Base-by-base conservation (phyloP, 2,113 vertebrate species). In the Leptobrachium ailaonicum region DNA sequence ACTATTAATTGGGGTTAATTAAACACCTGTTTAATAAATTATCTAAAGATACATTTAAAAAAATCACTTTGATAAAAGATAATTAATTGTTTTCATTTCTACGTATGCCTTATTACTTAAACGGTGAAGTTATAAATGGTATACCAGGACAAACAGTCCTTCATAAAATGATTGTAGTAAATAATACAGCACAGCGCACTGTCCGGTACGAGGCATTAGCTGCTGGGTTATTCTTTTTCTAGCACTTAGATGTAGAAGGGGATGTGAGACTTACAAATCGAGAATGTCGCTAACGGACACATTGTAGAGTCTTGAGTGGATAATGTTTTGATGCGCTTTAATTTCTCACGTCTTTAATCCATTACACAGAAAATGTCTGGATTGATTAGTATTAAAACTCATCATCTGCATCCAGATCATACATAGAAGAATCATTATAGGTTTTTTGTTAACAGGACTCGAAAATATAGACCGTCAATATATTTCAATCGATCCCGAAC, bases 401-500 rank as follows among this genome's bases (percentile, higher is more conserved):
- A 50, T 76, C 63, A 53, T 41, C 20, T 41, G 43, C 4, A 66
- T 76, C 12, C 2, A 4, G 66, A n/a, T 66, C 20, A 66, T 63
- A 53, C 12, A 3, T 62, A 44, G 58, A 43, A 58, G 62, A 32
- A 76, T 79, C 43, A 79, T 56, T 41, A 72, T n/a, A 9, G 20
- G 6, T 14, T 71, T 43, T 14, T 32, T 13, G 43, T 14, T 71
- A 71, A 42, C 44, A 20, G 40, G 70, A 64, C 43, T 53, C 13
- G 42, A 2, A 72, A 32, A 64, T 53, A 63, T 50, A 64, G 32
- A 64, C 56, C 68, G 62, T 62, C 53, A 60, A 58, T 69, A 14
- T 58, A 41, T 4, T 77, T n/a, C 9, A 20, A n/a, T 47, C 20
- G 20, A 32, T 32, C 20, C 20, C 20, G 20, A 32, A 32, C 1